These are phyloP conservation scores for Rhyacichthys aspro DNA, from an alignment of 2,797 vertebrate genomes.

Conservation along the genomic window DNA sequence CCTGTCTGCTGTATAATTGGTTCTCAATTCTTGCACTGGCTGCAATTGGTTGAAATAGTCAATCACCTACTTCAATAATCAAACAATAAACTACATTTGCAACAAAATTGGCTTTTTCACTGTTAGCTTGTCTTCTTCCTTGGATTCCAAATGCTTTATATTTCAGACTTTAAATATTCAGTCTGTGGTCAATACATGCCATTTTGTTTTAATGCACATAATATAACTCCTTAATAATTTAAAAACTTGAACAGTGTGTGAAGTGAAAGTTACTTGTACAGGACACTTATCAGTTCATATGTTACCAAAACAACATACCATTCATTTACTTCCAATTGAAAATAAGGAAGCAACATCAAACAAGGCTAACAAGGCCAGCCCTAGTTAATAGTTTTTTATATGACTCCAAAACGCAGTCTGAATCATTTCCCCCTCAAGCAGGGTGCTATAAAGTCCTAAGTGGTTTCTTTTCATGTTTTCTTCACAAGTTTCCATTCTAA, in stretches of 20 bases:
- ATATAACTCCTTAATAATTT: too few relatives aligned
- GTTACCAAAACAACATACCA: constrained; percentile 28
- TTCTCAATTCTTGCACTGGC: too few relatives aligned
- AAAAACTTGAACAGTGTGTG: not conserved
- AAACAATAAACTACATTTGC: too few relatives aligned
- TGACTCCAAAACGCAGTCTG: constrained; percentile 67
- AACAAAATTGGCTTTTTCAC: too few relatives aligned
- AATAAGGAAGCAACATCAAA: constrained; percentile 55
- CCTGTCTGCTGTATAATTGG: too few relatives aligned
- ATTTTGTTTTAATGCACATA: too few relatives aligned
- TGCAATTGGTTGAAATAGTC: too few relatives aligned
- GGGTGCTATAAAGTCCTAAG: constrained; percentile 63
- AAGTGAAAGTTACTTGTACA: constrained; percentile 21
- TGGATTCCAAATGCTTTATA: too few relatives aligned
- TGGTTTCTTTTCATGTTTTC: constrained; percentile 79
- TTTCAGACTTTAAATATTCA: too few relatives aligned
- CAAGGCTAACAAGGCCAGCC: constrained; percentile 44
- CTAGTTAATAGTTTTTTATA: constrained; percentile 65
- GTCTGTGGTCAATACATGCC: too few relatives aligned
- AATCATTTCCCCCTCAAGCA: constrained; percentile 66
- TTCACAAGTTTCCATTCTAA: constrained; percentile 76
- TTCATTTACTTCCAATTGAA: constrained; percentile 28
- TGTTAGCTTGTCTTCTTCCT: too few relatives aligned
- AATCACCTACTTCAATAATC: too few relatives aligned
- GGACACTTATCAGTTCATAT: constrained; percentile 9